Evolutionary conservation across 2,888 invertebrate genomes (phyloP), one percentile per base, ranked within the genome.

Genomic region (Sesia apiformis): DNA sequence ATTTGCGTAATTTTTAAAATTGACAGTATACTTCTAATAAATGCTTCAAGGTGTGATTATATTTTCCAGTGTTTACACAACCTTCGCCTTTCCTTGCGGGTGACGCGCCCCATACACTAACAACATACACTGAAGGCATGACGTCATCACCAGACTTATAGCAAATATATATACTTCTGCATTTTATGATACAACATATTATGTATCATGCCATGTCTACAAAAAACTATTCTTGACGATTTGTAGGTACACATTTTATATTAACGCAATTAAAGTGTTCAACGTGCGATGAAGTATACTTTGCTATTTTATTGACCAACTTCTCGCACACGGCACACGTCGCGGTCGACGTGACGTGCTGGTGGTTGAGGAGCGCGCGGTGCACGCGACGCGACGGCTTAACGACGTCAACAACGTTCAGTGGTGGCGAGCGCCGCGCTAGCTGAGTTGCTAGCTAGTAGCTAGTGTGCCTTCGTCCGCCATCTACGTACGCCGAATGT

Each of bases 21-120:
- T 49, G 40, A 54, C 53, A 54, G 8, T 52, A 55, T 53, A 54
- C 57, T 61, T 57, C 61, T 65, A 70, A 67, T 69, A 63, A 66
- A 63, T 63, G 63, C 64, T 73, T 67, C 63, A 71, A 72, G 64
- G 63, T 62, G 63, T 58, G 63, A 69, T 65, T 60, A 69, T 67
- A 72, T 77, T 76, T 79, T 78, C 71, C 70, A 61, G 74, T 74
- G 74, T 72, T 74, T 74, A 69, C 68, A 64, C 66, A 76, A 75
- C 84, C 84, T 85, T 85, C 80, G 70, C 64, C 69, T 69, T 69
- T 69, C 66, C 46, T 46, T 59, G 66, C 61, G 59, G 72, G 66
- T 75, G 79, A 78, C 76, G 73, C 63, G 50, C 38, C 38, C 38
- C 39, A 7, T 38, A 38, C 8, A 53, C 42, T n/a, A 23, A 38